Conservation (phyloP, 2,113 vertebrate genomes). For the Actenoides lindsayi region DNA sequence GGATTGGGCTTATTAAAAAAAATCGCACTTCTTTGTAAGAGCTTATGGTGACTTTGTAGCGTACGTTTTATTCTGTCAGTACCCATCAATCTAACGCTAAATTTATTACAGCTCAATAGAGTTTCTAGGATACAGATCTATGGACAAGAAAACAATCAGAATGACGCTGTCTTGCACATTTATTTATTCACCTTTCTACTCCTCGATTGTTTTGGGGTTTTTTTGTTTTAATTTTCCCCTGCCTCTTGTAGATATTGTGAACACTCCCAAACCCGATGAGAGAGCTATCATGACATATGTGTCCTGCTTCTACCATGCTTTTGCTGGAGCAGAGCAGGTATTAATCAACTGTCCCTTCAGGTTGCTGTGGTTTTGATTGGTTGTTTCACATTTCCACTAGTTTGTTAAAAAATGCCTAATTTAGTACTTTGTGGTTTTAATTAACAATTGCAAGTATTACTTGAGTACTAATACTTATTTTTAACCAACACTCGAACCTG, state of each 20-base stretch:
- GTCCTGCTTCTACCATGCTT: conserved; percentile 99
- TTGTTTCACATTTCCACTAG: conserved; percentile 9
- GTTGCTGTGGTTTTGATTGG: conserved; percentile 19
- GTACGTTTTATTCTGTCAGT: background rate
- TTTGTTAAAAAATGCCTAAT: background rate
- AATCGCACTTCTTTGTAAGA: background rate
- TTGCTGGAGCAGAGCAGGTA: conserved; percentile 99
- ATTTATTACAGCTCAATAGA: background rate
- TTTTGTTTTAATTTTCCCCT: conserved; percentile 21
- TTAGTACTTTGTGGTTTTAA: background rate
- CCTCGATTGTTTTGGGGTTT: background rate
- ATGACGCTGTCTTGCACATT: background rate
- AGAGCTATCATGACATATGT: conserved; percentile 99
- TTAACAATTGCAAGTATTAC: conserved; percentile 27
- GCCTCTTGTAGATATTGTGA: conserved; percentile 90
- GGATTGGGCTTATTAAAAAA: background rate
- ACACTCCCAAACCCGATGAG: conserved; percentile 97
- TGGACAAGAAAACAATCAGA: background rate
- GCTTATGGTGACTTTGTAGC: background rate
- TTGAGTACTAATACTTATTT: conserved; percentile 6
- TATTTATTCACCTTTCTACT: conserved; percentile 54
- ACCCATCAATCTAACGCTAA: background rate
- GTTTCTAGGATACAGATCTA: background rate
- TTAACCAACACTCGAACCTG: background rate
- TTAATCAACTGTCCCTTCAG: conserved; percentile 15